Percentiles rank a stretch among this genome's conserved stretches.
Evolutionary conservation across 1,140 invertebrate species (phyloP).

Genomic region (Orchestia grillus): DNA sequence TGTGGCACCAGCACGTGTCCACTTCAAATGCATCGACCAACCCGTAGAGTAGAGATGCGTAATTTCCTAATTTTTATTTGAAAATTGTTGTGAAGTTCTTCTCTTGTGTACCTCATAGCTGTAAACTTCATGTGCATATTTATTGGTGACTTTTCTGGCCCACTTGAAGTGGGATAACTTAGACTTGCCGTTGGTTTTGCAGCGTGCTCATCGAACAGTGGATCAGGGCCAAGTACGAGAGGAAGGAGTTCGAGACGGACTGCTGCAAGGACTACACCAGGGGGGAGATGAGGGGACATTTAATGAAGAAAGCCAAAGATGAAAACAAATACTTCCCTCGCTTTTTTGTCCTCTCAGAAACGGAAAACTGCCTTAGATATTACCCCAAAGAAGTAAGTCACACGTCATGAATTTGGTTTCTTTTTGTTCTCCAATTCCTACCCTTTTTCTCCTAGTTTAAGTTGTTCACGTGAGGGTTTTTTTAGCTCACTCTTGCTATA

Average conservation of each 20-base stretch:
- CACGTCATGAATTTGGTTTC: background rate
- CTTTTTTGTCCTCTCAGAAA: constrained; percentile 81
- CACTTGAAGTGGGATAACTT: too few species aligned
- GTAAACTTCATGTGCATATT: too few species aligned
- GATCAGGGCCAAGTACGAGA: constrained; percentile 90
- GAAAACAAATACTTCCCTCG: constrained; percentile 82
- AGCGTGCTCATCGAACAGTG: constrained; percentile 91
- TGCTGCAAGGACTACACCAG: constrained; percentile 81
- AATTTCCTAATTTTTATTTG: too few species aligned
- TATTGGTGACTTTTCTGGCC: too few species aligned
- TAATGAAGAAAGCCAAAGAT: constrained; percentile 91
- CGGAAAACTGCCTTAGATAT: constrained; percentile 85
- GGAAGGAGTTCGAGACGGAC: constrained; percentile 87
- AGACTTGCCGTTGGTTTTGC: constrained; percentile 68
- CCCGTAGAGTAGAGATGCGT: too few species aligned
- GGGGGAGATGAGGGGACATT: constrained; percentile 84
- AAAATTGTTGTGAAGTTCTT: too few species aligned
- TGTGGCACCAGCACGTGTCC: too few species aligned
- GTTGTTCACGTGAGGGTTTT: too few species aligned
- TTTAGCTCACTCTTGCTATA: too few species aligned
- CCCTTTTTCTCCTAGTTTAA: background rate
- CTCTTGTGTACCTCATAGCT: too few species aligned
- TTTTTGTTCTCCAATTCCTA: background rate
- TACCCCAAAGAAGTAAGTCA: constrained; percentile 82
- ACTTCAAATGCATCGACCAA: too few species aligned